Conservation (phyloP, 1,140 invertebrate species). For the Conopomorpha cramerella region DNA sequence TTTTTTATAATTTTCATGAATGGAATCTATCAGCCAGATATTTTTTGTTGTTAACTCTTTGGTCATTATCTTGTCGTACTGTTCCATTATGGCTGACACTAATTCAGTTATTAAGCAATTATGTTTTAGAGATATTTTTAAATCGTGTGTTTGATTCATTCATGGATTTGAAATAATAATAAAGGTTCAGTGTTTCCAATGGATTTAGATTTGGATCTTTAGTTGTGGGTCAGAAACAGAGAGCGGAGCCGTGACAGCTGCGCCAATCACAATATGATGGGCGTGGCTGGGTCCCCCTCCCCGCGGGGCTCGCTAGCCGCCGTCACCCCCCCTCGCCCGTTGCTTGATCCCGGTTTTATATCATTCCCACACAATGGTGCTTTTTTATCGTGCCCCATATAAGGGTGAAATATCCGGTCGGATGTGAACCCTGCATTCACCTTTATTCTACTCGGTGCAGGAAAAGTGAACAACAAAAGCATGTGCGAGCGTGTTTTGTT, state of each 20-base stretch:
- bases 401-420: slow-evolving; percentile 57
- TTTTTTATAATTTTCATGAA: no score
- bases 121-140: no score
- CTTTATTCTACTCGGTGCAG: slow-evolving; percentile 36
- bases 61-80: no score
- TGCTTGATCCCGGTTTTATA: slow-evolving; percentile 43
- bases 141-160: no score
- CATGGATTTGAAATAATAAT: no score
- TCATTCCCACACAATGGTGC: slow-evolving; percentile 48
- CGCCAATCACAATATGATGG: slow-evolving; percentile 53
- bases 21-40: no score
- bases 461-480: slow-evolving; percentile 29
- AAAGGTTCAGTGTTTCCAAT: not conserved
- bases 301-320: slow-evolving; percentile 3
- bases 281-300: slow-evolving; percentile 25
- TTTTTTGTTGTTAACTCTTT: no score
- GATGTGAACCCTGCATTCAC: slow-evolving; percentile 44
- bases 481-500: slow-evolving; percentile 24
- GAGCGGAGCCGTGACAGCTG: slow-evolving; percentile 37
- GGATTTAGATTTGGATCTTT: not conserved
- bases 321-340: slow-evolving; percentile 14
- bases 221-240: not conserved
- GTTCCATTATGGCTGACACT: no score
- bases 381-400: slow-evolving; percentile 51
- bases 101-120: no score